These are phyloP conservation scores for Drosophila anceps DNA, from an alignment of 2,888 invertebrate genomes.

Conservation along the genomic window DNA sequence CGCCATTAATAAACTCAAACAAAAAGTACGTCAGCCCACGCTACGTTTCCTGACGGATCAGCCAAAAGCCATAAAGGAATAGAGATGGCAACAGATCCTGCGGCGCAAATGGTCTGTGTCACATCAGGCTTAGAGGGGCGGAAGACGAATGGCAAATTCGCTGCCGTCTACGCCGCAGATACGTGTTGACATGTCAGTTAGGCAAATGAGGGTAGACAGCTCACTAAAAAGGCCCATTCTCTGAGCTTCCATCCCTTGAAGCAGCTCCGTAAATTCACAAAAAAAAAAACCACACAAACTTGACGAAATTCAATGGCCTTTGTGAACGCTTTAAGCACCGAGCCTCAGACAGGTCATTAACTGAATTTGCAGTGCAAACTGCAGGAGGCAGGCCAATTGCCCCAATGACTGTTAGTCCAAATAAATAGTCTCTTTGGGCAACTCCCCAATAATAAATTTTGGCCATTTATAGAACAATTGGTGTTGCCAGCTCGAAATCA, in stretches of 20 bases:
- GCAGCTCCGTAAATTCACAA: slow-evolving; percentile 3
- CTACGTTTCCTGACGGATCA: slow-evolving; percentile 59
- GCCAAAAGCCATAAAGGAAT: slow-evolving; percentile 42
- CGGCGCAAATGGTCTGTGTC: slow-evolving; percentile 40
- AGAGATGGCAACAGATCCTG: slow-evolving; percentile 59
- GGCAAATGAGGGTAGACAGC: slow-evolving; percentile 80
- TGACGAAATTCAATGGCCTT: slow-evolving; percentile 34
- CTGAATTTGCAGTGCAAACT: slow-evolving; percentile 16
- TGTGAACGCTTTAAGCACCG: slow-evolving; percentile 45
- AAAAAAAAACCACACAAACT: slow-evolving; percentile 15
- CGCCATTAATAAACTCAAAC: slow-evolving; percentile 68
- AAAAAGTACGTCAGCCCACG: slow-evolving; percentile 57
- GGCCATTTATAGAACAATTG: slow-evolving; percentile 66
- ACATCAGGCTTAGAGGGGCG: not conserved
- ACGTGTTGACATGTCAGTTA: slow-evolving; percentile 78
- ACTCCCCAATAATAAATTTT: slow-evolving; percentile 60
- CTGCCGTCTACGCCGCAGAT: slow-evolving; percentile 39
- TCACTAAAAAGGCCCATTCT: slow-evolving; percentile 8
- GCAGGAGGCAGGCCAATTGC: slow-evolving; percentile 36
- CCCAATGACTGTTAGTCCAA: slow-evolving; percentile 23
- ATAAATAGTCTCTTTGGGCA: slow-evolving; percentile 49
- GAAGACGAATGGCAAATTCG: slow-evolving; percentile 51
- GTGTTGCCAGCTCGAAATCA: slow-evolving; percentile 43
- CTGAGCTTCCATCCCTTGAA: not conserved
- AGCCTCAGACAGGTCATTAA: slow-evolving; percentile 67